Evolutionary conservation across 2,888 invertebrate genomes (phyloP), one percentile per base, ranked within the genome.

Genomic region (Chrysolina haemoptera): DNA sequence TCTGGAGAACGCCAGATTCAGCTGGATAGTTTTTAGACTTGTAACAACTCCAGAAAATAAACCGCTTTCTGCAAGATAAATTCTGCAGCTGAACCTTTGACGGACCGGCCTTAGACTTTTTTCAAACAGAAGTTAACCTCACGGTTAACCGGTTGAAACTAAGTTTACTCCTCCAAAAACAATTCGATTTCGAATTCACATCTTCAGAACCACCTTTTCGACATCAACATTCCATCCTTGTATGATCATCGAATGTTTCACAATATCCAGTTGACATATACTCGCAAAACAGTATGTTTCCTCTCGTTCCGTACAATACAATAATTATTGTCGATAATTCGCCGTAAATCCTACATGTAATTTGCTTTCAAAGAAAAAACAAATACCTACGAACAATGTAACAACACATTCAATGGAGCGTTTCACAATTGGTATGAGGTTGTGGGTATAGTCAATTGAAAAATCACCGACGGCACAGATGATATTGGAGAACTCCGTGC

Each of bases 271-370:
- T 59, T 59, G 59, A 59, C 55, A 55, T 55, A 55, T 55, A 22
- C 55, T 2, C 6, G 12, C 55, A 55, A 18, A 55, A 55, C 59
- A 59, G 35, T 59, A 35, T 59, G 59, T 59, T 59, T 59, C 59
- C 22, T 59, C 59, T 35, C 59, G 59, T 59, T 59, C 59, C 59
- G 14, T 35, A 14, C 27, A 22, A 65, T 22, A 43, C 65, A 46
- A 62, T n/a, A 35, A 46, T 35, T 64, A 63, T 69, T 62, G 48
- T 62, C 69, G 50, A 69, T 62, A 69, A 69, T 69, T 62, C 62
- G 62, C 69, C 62, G 62, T 63, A 62, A 69, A 46, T 63, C 35
- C 62, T 69, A 62, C 46, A 69, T 69, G 68, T 62, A 41, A 62
- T 46, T 62, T 40, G 43, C 48, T 48, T 16, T 22, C 20, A 27